Conservation (phyloP, 2,113 vertebrate species). For the Ranitomeya imitator region DNA sequence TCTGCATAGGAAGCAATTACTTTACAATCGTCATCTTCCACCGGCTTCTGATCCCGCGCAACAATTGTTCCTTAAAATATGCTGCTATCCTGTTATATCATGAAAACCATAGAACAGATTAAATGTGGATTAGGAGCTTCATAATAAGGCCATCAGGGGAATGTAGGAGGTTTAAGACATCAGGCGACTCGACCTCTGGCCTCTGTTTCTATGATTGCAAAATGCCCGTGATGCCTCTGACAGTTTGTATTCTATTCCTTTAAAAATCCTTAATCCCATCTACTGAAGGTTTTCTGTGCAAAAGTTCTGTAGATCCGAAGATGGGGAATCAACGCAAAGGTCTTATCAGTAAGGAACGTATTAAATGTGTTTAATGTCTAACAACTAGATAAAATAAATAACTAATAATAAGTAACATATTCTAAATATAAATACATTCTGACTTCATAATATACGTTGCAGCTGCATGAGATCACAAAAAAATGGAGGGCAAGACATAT, state of each 20-base stretch:
- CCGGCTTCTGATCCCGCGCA: not conserved
- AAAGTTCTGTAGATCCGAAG: not conserved
- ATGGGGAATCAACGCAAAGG: not conserved
- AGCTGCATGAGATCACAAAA: too few species aligned
- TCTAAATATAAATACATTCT: too few species aligned
- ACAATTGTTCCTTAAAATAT: conserved; percentile 50
- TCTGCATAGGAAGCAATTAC: conserved; percentile 35
- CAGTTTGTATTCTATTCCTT: conserved; percentile 32
- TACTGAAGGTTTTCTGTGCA: not conserved
- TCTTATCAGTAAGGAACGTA: too few species aligned
- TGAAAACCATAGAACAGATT: conserved; percentile 39
- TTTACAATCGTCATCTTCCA: not conserved
- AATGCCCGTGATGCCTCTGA: conserved; percentile 35
- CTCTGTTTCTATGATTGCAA: conserved; percentile 27
- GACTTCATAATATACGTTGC: too few species aligned
- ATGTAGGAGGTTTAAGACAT: conserved; percentile 40
- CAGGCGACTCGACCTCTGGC: conserved; percentile 9
- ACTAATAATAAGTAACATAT: too few species aligned
- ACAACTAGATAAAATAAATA: too few species aligned
- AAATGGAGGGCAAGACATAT: too few species aligned
- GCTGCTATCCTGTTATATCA: conserved; percentile 32
- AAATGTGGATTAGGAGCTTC: conserved; percentile 23
- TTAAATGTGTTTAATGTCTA: too few species aligned
- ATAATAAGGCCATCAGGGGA: conserved; percentile 8
- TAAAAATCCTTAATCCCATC: conserved; percentile 31